These are phyloP conservation scores for Erebia ligea DNA, from an alignment of 2,888 invertebrate species.

Conservation along the genomic window DNA sequence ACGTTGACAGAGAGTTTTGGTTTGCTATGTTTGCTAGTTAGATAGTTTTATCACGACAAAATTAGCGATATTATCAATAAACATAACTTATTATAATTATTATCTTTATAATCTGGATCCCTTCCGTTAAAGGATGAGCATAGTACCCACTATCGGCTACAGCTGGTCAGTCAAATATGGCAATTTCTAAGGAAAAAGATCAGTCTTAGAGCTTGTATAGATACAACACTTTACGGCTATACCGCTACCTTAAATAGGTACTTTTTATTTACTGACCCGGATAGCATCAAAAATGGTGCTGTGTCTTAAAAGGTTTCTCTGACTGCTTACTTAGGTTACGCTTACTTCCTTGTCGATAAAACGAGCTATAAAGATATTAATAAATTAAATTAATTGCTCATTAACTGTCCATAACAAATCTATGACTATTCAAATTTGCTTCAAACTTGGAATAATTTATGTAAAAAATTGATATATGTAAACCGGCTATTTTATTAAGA, in stretches of 20 bases:
- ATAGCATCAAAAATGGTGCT: not conserved
- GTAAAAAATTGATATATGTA: constrained; percentile 13
- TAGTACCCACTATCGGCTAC: not conserved
- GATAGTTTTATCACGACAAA: too few species aligned
- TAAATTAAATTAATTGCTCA: not conserved
- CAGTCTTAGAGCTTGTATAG: not conserved
- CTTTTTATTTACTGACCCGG: not conserved
- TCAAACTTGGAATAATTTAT: not conserved
- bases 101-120: too few species aligned
- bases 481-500: constrained; percentile 7
- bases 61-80: too few species aligned
- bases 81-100: too few species aligned
- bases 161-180: not conserved
- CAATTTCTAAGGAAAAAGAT: not conserved
- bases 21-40: too few species aligned
- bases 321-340: not conserved
- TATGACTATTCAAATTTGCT: not conserved
- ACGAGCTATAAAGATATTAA: not conserved
- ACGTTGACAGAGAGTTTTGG: too few species aligned
- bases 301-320: not conserved
- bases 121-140: not conserved
- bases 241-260: not conserved
- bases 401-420: not conserved
- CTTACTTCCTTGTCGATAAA: not conserved
- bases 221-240: not conserved